Conservation (phyloP, 2,797 vertebrate genomes). For the Morelia viridis region DNA sequence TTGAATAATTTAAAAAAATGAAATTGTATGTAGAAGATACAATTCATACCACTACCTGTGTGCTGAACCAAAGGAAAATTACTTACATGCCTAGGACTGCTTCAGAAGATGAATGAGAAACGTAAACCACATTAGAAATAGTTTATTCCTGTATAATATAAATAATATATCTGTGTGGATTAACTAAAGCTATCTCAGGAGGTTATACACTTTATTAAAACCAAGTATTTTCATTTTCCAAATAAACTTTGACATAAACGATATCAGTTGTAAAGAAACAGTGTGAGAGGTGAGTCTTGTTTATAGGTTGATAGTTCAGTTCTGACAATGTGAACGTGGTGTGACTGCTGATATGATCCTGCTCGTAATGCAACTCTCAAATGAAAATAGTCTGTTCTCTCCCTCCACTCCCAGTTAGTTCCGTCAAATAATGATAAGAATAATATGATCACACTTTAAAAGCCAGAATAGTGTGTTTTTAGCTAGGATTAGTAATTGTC, state of each 20-base stretch:
- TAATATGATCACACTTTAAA: not conserved
- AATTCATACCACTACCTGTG: slow-evolving; percentile 4
- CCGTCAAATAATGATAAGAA: not conserved
- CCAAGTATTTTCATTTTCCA: not conserved
- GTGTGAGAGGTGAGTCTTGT: not conserved
- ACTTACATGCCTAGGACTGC: not conserved
- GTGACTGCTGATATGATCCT: not conserved
- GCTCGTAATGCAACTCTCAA: too few species aligned
- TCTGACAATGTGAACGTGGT: not conserved
- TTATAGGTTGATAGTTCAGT: not conserved
- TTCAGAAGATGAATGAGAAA: not conserved
- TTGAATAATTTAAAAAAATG: slow-evolving; percentile 78
- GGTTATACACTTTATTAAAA: not conserved
- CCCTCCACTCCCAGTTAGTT: not conserved
- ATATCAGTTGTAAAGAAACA: not conserved
- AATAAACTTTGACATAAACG: not conserved
- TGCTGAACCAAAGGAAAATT: slow-evolving; percentile 22
- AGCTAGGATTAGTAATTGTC: not conserved
- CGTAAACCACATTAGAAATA: not conserved
- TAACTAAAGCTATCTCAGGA: not conserved
- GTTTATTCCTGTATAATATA: not conserved
- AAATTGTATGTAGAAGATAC: slow-evolving; percentile 67
- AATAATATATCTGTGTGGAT: not conserved
- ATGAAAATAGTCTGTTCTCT: not conserved
- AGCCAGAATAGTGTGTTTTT: not conserved